Evolutionary conservation across 2,797 vertebrate genomes (phyloP).

Genomic region (Channallabes apus): DNA sequence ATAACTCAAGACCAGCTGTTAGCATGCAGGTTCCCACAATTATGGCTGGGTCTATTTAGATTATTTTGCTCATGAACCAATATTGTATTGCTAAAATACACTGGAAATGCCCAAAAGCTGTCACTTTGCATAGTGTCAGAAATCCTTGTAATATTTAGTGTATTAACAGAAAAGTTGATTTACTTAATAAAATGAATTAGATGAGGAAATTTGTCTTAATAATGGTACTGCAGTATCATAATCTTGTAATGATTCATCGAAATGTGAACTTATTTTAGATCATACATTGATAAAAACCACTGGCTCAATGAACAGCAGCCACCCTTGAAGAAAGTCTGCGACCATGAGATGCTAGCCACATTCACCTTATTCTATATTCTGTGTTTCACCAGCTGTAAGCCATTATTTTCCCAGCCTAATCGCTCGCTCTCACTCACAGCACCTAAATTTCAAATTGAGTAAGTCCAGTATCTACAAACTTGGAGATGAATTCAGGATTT

Average conservation of each 20-base stretch:
- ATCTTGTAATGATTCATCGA: neutral
- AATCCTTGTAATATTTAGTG: neutral
- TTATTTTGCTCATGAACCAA: neutral
- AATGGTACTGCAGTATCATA: neutral
- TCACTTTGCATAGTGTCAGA: neutral
- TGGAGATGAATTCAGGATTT: conserved; percentile 84
- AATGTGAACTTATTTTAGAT: neutral
- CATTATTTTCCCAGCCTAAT: conserved; percentile 79
- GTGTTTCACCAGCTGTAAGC: conserved; percentile 65
- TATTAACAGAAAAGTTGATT: neutral
- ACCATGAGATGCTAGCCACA: conserved; percentile 74
- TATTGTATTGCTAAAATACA: neutral
- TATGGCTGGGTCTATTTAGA: neutral
- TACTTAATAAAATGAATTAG: neutral
- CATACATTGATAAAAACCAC: neutral
- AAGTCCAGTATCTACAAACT: conserved; percentile 76
- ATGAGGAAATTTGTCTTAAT: neutral
- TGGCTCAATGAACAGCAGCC: neutral
- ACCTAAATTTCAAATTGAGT: conserved; percentile 83
- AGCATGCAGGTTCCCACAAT: conserved; percentile 10
- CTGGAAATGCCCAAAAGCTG: neutral
- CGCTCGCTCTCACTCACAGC: conserved; percentile 66
- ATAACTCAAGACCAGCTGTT: conserved; percentile 29
- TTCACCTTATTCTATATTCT: conserved; percentile 66
- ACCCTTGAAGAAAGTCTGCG: conserved; percentile 57